Conservation (phyloP, 2,797 vertebrate species). For the Cirrhinus molitorella region DNA sequence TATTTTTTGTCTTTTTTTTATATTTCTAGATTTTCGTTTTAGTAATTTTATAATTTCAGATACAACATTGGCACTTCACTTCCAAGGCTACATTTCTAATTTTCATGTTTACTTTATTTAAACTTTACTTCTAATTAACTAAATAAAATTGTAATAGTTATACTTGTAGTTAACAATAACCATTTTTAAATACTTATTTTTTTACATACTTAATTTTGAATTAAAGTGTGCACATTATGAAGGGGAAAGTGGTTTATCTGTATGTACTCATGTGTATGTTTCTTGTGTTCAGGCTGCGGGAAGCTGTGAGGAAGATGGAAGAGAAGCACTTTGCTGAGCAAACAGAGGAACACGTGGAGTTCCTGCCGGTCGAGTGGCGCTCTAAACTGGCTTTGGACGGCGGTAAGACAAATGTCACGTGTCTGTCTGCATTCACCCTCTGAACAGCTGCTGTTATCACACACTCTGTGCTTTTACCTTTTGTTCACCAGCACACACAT, state of each 20-base stretch:
- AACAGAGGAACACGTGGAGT: conserved; percentile 91
- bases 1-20: no score
- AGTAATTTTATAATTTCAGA: background rate
- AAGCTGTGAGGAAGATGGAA: conserved; percentile 95
- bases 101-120: background rate
- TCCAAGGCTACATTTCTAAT: background rate
- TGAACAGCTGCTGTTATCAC: conserved; percentile 14
- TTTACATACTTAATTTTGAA: background rate
- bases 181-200: no score
- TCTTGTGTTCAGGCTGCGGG: conserved; percentile 86
- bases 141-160: background rate
- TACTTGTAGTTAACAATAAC: background rate
- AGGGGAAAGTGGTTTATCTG: conserved; percentile 6
- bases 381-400: conserved; percentile 95
- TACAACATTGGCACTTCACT: background rate
- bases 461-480: background rate
- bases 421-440: background rate
- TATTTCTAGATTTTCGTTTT: background rate
- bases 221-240: conserved; percentile 31
- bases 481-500: conserved; percentile 2
- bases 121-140: no score
- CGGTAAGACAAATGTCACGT: conserved; percentile 76
- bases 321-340: conserved; percentile 94
- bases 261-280: conserved; percentile 49
- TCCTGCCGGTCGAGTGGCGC: conserved; percentile 97